Conservation (phyloP, 2,888 invertebrate genomes). For the Mechanitis messenoides region DNA sequence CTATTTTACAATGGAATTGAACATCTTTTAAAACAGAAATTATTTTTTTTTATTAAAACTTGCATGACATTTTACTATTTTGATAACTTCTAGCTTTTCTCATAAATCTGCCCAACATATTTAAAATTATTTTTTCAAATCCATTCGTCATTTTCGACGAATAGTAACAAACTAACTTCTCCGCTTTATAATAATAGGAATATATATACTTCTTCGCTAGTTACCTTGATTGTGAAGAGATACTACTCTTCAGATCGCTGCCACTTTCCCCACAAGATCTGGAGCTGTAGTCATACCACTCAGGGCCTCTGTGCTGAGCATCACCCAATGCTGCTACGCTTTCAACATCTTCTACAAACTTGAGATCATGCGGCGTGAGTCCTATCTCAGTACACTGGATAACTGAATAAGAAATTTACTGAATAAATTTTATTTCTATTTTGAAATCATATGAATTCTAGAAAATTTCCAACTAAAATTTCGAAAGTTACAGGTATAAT, state of each 20-base stretch:
- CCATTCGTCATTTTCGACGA: too few relatives aligned
- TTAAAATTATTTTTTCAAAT: too few relatives aligned
- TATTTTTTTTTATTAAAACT: too few relatives aligned
- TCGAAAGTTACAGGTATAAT: conserved; percentile 2
- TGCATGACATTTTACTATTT: too few relatives aligned
- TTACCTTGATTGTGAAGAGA: conserved; percentile 20
- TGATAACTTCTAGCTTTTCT: too few relatives aligned
- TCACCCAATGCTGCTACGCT: conserved; percentile 44
- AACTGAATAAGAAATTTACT: conserved; percentile 8
- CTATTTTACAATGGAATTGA: too few relatives aligned
- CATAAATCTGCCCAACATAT: too few relatives aligned
- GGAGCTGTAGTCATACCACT: conserved; percentile 41
- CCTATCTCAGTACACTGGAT: conserved; percentile 18
- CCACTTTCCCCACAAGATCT: conserved; percentile 26
- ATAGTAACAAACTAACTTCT: too few relatives aligned
- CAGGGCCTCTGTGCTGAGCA: conserved; percentile 49
- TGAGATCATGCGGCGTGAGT: conserved; percentile 18
- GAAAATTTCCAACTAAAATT: background rate
- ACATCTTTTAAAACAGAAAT: background rate
- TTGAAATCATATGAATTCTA: background rate
- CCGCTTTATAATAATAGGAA: background rate
- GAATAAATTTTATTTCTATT: background rate
- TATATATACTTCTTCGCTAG: background rate
- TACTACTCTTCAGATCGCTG: conserved; percentile 30
- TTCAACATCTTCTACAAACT: conserved; percentile 33